These are phyloP conservation scores for Desoria tigrina DNA, from an alignment of 2,888 invertebrate genomes.

Conservation along the genomic window DNA sequence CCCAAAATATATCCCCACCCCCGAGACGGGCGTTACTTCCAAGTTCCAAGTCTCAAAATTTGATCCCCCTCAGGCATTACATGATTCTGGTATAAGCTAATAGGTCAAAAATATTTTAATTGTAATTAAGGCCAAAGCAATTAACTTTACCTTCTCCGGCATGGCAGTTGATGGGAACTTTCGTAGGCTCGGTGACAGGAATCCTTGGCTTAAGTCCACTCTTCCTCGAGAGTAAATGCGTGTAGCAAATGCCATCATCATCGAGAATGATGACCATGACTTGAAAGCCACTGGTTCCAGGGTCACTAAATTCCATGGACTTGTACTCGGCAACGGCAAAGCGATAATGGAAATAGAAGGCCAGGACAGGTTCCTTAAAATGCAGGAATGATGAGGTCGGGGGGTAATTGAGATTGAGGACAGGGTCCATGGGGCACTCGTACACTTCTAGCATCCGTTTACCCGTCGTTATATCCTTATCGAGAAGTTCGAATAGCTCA, in stretches of 20 bases:
- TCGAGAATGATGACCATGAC: background rate
- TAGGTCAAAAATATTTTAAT: no score
- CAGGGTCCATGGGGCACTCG: background rate
- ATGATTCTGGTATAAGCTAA: no score
- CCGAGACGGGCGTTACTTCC: no score
- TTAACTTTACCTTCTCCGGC: background rate
- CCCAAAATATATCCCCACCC: no score
- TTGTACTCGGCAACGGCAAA: background rate
- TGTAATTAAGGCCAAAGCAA: no score
- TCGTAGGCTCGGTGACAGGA: background rate
- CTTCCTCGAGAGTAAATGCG: background rate
- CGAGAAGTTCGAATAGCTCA: no score
- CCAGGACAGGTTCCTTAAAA: background rate
- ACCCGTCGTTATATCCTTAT: no score
- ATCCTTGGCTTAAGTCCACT: background rate
- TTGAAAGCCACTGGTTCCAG: background rate
- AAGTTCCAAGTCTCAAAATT: no score
- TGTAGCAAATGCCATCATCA: background rate
- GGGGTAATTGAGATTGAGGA: background rate
- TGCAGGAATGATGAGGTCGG: background rate
- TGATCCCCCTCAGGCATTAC: no score
- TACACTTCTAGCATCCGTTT: background rate
- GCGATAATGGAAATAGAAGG: constrained; percentile 1
- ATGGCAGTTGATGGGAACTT: background rate
- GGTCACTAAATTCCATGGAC: background rate